phyloP scores from a whole-genome alignment of 1,140 invertebrate genomes.

The Drosophila melanogaster region DNA sequence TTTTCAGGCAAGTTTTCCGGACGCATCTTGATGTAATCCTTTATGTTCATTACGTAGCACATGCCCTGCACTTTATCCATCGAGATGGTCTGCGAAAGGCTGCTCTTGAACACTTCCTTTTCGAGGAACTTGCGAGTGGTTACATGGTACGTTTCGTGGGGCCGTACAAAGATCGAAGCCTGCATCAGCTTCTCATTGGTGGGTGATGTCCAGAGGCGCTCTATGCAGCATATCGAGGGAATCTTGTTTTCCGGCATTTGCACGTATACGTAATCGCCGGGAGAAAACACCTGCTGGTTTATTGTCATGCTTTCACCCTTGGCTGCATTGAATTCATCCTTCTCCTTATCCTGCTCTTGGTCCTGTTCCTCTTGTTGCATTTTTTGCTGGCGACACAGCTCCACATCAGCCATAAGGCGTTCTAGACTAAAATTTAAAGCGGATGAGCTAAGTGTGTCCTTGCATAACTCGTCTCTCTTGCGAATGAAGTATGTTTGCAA shows the following conservation, averaged over 20 bases:
- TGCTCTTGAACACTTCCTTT: conserved; percentile 98
- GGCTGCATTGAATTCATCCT: conserved; percentile 65
- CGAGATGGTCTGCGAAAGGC: conserved; percentile 90
- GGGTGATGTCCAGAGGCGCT: conserved; percentile 93
- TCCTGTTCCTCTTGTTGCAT: conserved; percentile 93
- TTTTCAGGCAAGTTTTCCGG: conserved; percentile 95
- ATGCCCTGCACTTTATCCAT: conserved; percentile 95
- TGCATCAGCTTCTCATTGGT: conserved; percentile 95
- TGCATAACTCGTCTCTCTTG: conserved; percentile 90
- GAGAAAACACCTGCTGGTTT: conserved; percentile 82
- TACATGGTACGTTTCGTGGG: conserved; percentile 97
- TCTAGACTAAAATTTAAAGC: conserved; percentile 92
- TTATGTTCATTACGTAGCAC: conserved; percentile 97
- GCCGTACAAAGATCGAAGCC: conserved; percentile 91
- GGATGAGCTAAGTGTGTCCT: conserved; percentile 92
- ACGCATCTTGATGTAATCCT: conserved; percentile 96
- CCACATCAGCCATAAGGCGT: conserved; percentile 90
- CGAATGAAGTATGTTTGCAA: conserved; percentile 96
- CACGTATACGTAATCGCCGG: conserved; percentile 81
- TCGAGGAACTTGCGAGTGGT: conserved; percentile 97
- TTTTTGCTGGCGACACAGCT: conserved; percentile 91
- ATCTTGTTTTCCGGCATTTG: conserved; percentile 85
- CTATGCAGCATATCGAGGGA: conserved; percentile 94
- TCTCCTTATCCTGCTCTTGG: conserved; percentile 85
- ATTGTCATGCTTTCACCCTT: conserved; percentile 84